phyloP scores from a whole-genome alignment of 2,113 vertebrate species.

The Percopsis transmontana region DNA sequence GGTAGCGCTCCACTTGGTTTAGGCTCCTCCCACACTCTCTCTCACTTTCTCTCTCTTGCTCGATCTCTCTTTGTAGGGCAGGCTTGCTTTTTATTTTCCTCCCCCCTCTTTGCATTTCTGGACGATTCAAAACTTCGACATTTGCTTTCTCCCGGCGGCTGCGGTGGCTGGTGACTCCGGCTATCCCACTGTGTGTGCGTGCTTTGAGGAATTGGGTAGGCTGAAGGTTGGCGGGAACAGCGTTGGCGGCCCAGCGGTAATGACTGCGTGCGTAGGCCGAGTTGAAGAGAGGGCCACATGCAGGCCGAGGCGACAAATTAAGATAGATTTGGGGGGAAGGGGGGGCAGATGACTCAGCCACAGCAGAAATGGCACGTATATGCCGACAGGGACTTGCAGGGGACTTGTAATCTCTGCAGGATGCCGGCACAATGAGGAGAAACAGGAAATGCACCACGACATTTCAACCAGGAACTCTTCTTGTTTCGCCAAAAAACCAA shows the following conservation, averaged over 20 bases:
- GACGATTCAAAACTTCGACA: constrained; percentile 55
- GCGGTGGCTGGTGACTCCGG: constrained; percentile 57
- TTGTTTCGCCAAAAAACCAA: constrained; percentile 33
- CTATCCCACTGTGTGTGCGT: constrained; percentile 32
- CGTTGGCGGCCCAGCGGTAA: constrained; percentile 21
- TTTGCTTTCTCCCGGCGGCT: constrained; percentile 49
- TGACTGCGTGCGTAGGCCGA: constrained; percentile 21
- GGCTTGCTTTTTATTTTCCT: constrained; percentile 43
- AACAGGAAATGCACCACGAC: constrained; percentile 20
- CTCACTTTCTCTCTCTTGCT: constrained; percentile 29
- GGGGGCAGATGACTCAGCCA: constrained; percentile 23
- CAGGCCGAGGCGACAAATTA: constrained; percentile 35
- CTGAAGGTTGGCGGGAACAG: constrained; percentile 34
- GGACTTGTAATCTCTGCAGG: constrained; percentile 34
- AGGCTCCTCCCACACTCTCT: constrained; percentile 61
- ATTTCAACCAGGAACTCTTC: constrained; percentile 49
- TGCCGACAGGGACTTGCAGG: constrained; percentile 12
- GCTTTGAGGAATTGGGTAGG: constrained; percentile 51
- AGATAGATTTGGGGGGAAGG: background rate
- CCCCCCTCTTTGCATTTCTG: constrained; percentile 49
- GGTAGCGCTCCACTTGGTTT: constrained; percentile 64
- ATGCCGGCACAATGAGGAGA: constrained; percentile 27
- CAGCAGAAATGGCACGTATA: constrained; percentile 29
- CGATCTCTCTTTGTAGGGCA: constrained; percentile 45
- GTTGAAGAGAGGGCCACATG: constrained; percentile 40